Percentiles rank a stretch among this genome's conserved stretches.
Evolutionary conservation across 2,797 vertebrate species (phyloP).

Genomic region (Austrolebias charrua): DNA sequence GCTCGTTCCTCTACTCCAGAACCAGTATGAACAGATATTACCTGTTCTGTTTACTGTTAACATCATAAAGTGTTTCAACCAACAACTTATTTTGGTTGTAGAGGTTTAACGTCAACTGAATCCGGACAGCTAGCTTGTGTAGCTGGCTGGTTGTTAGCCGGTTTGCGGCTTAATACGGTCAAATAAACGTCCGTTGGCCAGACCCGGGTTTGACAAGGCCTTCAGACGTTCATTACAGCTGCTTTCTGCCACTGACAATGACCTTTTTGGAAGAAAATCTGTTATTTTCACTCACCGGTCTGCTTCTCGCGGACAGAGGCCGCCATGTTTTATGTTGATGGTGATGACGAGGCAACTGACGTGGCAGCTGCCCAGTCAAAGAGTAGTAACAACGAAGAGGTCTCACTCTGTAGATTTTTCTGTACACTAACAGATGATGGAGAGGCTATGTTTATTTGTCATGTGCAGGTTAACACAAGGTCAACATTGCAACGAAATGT

Average conservation of each 20-base stretch:
- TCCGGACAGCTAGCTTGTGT: neutral
- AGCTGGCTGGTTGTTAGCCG: neutral
- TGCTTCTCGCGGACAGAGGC: slow-evolving; percentile 91
- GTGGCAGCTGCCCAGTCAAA: slow-evolving; percentile 60
- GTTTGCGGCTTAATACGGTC: neutral
- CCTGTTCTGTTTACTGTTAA: too few relatives aligned
- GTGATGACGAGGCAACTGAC: slow-evolving; percentile 70
- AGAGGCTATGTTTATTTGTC: too few relatives aligned
- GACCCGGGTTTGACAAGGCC: neutral
- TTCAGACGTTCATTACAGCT: neutral
- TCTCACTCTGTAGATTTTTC: slow-evolving; percentile 14
- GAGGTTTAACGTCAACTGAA: too few relatives aligned
- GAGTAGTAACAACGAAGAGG: rapidly evolving
- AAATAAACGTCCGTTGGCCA: too few relatives aligned
- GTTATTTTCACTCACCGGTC: slow-evolving; percentile 76
- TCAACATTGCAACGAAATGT: too few relatives aligned
- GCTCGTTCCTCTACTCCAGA: neutral
- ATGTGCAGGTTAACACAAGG: too few relatives aligned
- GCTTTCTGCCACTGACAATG: neutral
- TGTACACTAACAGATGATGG: neutral
- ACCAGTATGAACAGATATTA: neutral
- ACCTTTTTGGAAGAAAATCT: neutral
- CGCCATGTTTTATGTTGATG: slow-evolving; percentile 87
- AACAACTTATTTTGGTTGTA: too few relatives aligned
- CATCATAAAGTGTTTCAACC: too few relatives aligned